Evolutionary conservation across 1,140 invertebrate species (phyloP).

Genomic region (Ganaspis sp.): DNA sequence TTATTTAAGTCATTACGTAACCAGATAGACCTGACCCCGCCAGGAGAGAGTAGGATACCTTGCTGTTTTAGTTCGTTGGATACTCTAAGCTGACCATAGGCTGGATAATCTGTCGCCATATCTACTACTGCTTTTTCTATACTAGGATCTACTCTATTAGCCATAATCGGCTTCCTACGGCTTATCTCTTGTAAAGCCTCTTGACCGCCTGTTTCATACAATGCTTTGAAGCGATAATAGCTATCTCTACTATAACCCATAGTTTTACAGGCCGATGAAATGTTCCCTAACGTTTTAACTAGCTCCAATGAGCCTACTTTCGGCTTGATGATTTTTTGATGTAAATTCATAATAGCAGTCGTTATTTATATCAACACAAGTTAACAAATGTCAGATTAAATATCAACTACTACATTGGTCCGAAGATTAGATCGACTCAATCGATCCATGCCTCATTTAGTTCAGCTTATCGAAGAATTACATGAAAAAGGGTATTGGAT

Average conservation of each 20-base stretch:
- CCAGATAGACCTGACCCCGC: slow-evolving; percentile 13
- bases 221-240: slow-evolving; percentile 29
- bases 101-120: slow-evolving; percentile 13
- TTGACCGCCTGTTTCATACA: slow-evolving; percentile 33
- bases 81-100: not conserved
- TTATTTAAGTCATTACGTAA: slow-evolving; percentile 11
- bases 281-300: not conserved
- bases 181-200: slow-evolving; percentile 27
- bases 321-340: slow-evolving; percentile 26
- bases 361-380: too few relatives aligned
- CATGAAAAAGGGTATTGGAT: too few relatives aligned
- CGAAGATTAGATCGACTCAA: too few relatives aligned
- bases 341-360: too few relatives aligned
- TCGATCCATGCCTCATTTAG: too few relatives aligned
- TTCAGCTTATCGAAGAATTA: too few relatives aligned
- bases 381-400: too few relatives aligned
- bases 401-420: too few relatives aligned
- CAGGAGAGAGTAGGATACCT: not conserved
- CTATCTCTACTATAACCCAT: slow-evolving; percentile 34
- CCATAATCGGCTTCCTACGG: slow-evolving; percentile 16
- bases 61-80: slow-evolving; percentile 5
- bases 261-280: slow-evolving; percentile 28
- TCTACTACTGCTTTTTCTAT: slow-evolving; percentile 30
- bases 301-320: slow-evolving; percentile 28
- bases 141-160: too few relatives aligned